Percentiles rank a stretch among this genome's conserved stretches.
These are phyloP conservation scores for Teleiodes luculella DNA, from an alignment of 2,888 invertebrate species.

Conservation along the genomic window DNA sequence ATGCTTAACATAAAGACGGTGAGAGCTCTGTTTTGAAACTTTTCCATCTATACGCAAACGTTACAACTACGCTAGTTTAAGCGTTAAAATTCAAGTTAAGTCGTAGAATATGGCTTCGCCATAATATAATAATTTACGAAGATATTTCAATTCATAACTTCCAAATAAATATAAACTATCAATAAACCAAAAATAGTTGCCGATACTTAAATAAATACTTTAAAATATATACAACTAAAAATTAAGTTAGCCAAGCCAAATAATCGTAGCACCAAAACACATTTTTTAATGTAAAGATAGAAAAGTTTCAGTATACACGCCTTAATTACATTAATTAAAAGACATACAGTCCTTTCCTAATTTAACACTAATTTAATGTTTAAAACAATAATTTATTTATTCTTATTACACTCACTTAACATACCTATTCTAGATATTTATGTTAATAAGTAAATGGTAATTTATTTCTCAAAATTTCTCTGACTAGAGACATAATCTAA, in stretches of 20 bases:
- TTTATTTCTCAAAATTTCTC: slow-evolving; percentile 69
- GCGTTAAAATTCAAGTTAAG: slow-evolving; percentile 49
- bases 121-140: slow-evolving; percentile 30
- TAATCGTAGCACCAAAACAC: slow-evolving; percentile 73
- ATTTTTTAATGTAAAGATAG: slow-evolving; percentile 64
- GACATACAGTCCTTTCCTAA: slow-evolving; percentile 61
- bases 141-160: slow-evolving; percentile 24
- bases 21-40: slow-evolving; percentile 64
- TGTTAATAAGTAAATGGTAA: slow-evolving; percentile 75
- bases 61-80: slow-evolving; percentile 63
- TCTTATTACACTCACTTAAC: slow-evolving; percentile 62
- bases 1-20: slow-evolving; percentile 49
- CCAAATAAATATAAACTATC: slow-evolving; percentile 38
- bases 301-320: slow-evolving; percentile 59
- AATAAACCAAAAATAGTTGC: slow-evolving; percentile 55
- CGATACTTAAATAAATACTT: slow-evolving; percentile 60
- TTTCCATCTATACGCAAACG: slow-evolving; percentile 61
- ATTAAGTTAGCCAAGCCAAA: slow-evolving; percentile 75
- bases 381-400: slow-evolving; percentile 70
- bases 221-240: slow-evolving; percentile 61
- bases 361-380: slow-evolving; percentile 47
- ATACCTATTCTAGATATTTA: slow-evolving; percentile 62
- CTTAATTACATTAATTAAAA: slow-evolving; percentile 30
- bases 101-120: slow-evolving; percentile 56
- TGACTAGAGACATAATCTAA: slow-evolving; percentile 75